Conservation (phyloP, 1,140 invertebrate species). For the Anastrepha obliqua region DNA sequence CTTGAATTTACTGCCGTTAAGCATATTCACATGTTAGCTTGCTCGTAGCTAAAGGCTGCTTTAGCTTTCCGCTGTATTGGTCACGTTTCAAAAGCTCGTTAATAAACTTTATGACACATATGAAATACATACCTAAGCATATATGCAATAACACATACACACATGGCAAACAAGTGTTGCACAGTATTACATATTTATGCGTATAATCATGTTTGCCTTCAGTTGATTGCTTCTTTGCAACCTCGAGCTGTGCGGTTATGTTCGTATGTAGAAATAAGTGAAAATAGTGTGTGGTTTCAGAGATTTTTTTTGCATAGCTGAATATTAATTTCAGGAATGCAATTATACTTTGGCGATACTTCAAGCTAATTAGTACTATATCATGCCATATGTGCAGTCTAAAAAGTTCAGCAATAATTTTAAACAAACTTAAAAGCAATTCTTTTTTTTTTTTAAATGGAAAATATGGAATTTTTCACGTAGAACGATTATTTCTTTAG, state of each 20-base stretch:
- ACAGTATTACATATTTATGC: too few species aligned
- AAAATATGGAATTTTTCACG: too few species aligned
- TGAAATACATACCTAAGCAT: neutral
- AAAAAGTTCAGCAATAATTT: too few species aligned
- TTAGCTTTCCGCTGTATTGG: neutral
- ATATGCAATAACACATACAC: neutral
- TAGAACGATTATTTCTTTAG: too few species aligned
- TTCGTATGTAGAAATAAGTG: neutral
- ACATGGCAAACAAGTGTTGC: neutral
- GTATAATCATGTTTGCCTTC: too few species aligned
- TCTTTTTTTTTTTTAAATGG: too few species aligned
- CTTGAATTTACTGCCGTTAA: neutral
- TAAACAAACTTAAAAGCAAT: too few species aligned
- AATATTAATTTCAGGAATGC: neutral
- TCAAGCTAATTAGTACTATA: too few species aligned
- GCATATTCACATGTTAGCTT: neutral
- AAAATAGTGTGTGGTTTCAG: neutral
- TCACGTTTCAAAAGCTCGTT: neutral
- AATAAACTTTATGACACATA: neutral
- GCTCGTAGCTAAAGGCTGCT: neutral
- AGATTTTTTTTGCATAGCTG: neutral
- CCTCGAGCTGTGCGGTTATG: too few species aligned
- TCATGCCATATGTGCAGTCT: too few species aligned
- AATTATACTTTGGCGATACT: too few species aligned
- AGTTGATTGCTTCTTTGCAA: too few species aligned